Conservation (phyloP, 2,113 vertebrate genomes). For the Colaptes auratus region DNA sequence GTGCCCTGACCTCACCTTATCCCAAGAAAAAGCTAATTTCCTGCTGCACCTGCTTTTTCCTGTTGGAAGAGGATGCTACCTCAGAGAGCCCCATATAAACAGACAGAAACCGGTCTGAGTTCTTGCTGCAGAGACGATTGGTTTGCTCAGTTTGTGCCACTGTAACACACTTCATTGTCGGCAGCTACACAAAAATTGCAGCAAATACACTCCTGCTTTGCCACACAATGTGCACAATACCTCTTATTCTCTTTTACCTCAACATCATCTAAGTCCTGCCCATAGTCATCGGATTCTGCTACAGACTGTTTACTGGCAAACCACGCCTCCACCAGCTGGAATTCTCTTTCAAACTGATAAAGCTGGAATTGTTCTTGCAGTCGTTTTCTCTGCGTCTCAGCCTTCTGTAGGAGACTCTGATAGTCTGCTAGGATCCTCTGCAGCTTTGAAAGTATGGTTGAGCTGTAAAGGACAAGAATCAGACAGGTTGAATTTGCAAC, state of each 20-base stretch:
- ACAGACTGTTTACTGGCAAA: conserved; percentile 75
- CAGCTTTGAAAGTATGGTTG: conserved; percentile 76
- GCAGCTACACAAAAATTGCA: background rate
- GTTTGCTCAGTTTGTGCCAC: background rate
- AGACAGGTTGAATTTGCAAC: background rate
- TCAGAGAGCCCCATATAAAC: background rate
- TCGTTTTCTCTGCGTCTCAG: conserved; percentile 50
- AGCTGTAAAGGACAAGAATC: conserved; percentile 53
- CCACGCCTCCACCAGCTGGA: conserved; percentile 83
- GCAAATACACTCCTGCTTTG: background rate
- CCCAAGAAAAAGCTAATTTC: background rate
- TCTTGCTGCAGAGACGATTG: background rate
- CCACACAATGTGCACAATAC: background rate
- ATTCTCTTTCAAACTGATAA: conserved; percentile 83
- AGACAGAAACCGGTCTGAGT: background rate
- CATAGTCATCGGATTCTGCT: conserved; percentile 82
- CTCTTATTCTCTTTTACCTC: conserved; percentile 74
- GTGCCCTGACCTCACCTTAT: background rate
- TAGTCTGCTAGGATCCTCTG: conserved; percentile 68
- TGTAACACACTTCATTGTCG: background rate
- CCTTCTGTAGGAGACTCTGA: conserved; percentile 72
- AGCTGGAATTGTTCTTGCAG: conserved; percentile 83
- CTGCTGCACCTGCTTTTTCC: background rate
- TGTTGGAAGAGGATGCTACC: background rate
- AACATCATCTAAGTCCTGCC: conserved; percentile 87